A percentile compares a stretch with the other conserved stretches of the same genome.
These are phyloP conservation scores for Abrostola tripartita DNA, from an alignment of 2,888 invertebrate genomes.

Conservation along the genomic window DNA sequence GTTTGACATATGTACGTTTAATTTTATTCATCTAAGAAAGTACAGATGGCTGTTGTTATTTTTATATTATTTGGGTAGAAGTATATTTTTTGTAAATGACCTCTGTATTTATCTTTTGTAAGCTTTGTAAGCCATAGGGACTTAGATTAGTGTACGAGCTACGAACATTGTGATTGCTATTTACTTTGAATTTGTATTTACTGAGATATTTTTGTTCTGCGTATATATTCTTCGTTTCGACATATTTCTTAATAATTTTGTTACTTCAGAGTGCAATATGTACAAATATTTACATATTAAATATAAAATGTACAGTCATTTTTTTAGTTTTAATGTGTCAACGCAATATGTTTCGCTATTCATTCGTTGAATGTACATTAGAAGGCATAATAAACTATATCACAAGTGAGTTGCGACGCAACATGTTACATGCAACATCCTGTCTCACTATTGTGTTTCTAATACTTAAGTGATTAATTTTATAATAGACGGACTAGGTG, in stretches of 20 bases:
- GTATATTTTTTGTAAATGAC: slow-evolving; percentile 88
- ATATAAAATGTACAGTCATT: slow-evolving; percentile 87
- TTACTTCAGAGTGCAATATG: slow-evolving; percentile 92
- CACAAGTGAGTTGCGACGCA: slow-evolving; percentile 76
- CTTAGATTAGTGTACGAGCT: slow-evolving; percentile 85
- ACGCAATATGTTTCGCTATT: slow-evolving; percentile 84
- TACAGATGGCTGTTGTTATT: slow-evolving; percentile 89
- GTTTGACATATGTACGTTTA: slow-evolving; percentile 87
- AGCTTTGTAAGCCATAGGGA: slow-evolving; percentile 87
- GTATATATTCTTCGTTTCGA: slow-evolving; percentile 83
- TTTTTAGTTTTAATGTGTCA: slow-evolving; percentile 87
- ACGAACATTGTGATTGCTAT: slow-evolving; percentile 86
- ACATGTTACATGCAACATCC: slow-evolving; percentile 59
- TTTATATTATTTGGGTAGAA: slow-evolving; percentile 89
- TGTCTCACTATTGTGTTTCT: slow-evolving; percentile 82
- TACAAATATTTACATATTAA: slow-evolving; percentile 91
- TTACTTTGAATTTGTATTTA: slow-evolving; percentile 82
- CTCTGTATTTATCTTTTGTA: slow-evolving; percentile 88
- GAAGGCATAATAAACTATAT: slow-evolving; percentile 84
- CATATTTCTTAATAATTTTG: slow-evolving; percentile 84
- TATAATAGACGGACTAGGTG: slow-evolving; percentile 86
- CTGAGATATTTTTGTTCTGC: slow-evolving; percentile 79
- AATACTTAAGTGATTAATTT: slow-evolving; percentile 87
- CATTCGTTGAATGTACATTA: slow-evolving; percentile 84
- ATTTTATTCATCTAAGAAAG: slow-evolving; percentile 88